A percentile compares a stretch with the other conserved stretches of the same genome.
phyloP scores from a whole-genome alignment of 1,140 invertebrate species.

The Vollenhovia emeryi region DNA sequence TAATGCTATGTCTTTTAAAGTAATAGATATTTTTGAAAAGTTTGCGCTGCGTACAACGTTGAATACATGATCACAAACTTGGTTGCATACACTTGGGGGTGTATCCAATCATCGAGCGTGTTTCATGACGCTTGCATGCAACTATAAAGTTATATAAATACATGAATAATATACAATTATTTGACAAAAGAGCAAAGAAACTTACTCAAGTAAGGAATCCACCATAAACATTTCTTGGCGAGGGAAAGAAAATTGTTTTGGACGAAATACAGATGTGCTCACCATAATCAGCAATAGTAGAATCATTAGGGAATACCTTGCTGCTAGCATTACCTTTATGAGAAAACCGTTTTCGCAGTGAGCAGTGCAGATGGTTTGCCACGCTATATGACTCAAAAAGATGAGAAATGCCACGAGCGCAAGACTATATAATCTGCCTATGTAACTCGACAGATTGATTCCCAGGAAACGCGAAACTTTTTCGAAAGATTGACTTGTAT shows the following conservation, averaged over 20 bases:
- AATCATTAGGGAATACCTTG: background rate
- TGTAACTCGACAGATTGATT: slow-evolving; percentile 22
- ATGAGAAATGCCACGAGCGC: background rate
- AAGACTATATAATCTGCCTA: slow-evolving; percentile 24
- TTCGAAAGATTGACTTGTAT: slow-evolving; percentile 4
- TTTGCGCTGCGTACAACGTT: too few species aligned
- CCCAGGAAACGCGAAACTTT: slow-evolving; percentile 3
- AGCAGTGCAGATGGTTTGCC: background rate
- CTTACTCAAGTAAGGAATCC: slow-evolving; percentile 44
- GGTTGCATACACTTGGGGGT: too few species aligned
- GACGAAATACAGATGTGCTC: slow-evolving; percentile 13
- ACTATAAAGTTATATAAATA: too few species aligned
- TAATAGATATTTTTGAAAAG: too few species aligned
- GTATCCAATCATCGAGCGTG: too few species aligned
- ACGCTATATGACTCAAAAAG: background rate
- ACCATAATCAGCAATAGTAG: background rate
- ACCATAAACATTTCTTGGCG: background rate
- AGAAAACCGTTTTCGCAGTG: background rate
- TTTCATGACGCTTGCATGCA: too few species aligned
- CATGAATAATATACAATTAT: background rate
- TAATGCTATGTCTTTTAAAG: too few species aligned
- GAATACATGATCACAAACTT: too few species aligned
- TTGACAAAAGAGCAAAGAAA: slow-evolving; percentile 5
- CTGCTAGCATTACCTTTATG: background rate
- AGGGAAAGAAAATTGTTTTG: slow-evolving; percentile 26